Evolutionary conservation across 2,888 invertebrate species (phyloP).

Genomic region (Pyrochroa serraticornis): DNA sequence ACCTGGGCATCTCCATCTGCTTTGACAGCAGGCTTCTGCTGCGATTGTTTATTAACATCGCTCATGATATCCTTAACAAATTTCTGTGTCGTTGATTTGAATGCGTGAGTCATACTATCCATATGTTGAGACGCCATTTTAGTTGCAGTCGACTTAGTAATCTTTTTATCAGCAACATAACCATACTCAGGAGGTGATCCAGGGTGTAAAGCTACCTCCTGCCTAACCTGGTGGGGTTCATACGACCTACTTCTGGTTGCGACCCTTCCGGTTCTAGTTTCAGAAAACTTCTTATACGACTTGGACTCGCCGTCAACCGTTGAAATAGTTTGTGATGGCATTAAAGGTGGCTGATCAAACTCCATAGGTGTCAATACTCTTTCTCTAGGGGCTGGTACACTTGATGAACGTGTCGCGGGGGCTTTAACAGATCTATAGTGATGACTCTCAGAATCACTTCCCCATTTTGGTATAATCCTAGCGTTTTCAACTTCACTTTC

Average conservation of each 20-base stretch:
- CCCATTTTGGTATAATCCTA: constrained; percentile 69
- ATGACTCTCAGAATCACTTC: constrained; percentile 64
- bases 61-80: constrained; percentile 70
- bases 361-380: constrained; percentile 67
- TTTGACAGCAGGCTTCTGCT: constrained; percentile 58
- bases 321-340: constrained; percentile 51
- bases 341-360: constrained; percentile 63
- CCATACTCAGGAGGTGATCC: constrained; percentile 68
- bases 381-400: constrained; percentile 59
- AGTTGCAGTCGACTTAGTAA: constrained; percentile 54
- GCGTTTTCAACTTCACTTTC: constrained; percentile 70
- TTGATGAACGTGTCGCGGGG: constrained; percentile 62
- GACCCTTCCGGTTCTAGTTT: constrained; percentile 47
- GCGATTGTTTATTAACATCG: constrained; percentile 60
- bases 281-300: constrained; percentile 44
- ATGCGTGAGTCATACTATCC: constrained; percentile 70
- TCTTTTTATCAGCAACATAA: constrained; percentile 57
- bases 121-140: constrained; percentile 68
- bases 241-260: constrained; percentile 44
- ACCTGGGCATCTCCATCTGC: constrained; percentile 67
- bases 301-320: constrained; percentile 37
- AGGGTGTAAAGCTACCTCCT: constrained; percentile 57
- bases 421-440: constrained; percentile 68
- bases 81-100: constrained; percentile 71
- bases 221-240: constrained; percentile 38